A percentile compares a stretch with the other conserved stretches of the same genome.
Conservation (phyloP, 2,797 vertebrate species). For the Crocidura indochinensis region DNA sequence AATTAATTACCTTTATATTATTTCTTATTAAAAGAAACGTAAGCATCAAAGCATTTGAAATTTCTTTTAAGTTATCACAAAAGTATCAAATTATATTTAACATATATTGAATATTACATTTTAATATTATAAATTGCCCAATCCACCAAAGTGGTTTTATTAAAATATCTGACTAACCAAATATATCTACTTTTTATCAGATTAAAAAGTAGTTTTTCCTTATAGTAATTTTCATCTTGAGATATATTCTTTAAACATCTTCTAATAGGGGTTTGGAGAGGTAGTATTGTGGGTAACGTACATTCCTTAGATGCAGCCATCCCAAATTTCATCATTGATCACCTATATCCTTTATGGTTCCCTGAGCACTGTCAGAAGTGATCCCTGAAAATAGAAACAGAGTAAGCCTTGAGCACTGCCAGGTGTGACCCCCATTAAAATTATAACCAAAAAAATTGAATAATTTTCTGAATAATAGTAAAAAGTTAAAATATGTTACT, state of each 20-base stretch:
- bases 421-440: neutral
- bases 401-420: neutral
- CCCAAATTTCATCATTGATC: too few relatives aligned
- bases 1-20: slow-evolving; percentile 32
- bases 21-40: neutral
- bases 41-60: slow-evolving; percentile 33
- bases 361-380: too few relatives aligned
- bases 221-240: neutral
- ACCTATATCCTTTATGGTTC: too few relatives aligned
- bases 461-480: slow-evolving; percentile 20
- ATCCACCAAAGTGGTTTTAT: neutral
- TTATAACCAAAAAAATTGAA: neutral
- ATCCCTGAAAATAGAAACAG: too few relatives aligned
- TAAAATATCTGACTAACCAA: slow-evolving; percentile 46
- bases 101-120: neutral
- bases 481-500: neutral
- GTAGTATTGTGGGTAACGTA: neutral
- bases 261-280: neutral
- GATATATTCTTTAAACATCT: neutral
- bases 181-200: slow-evolving; percentile 36
- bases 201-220: neutral
- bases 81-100: slow-evolving; percentile 42
- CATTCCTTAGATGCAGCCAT: too few relatives aligned
- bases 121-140: slow-evolving; percentile 31
- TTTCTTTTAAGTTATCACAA: slow-evolving; percentile 12